phyloP scores from a whole-genome alignment of 1,140 invertebrate species.

The Hyles euphorbiae region DNA sequence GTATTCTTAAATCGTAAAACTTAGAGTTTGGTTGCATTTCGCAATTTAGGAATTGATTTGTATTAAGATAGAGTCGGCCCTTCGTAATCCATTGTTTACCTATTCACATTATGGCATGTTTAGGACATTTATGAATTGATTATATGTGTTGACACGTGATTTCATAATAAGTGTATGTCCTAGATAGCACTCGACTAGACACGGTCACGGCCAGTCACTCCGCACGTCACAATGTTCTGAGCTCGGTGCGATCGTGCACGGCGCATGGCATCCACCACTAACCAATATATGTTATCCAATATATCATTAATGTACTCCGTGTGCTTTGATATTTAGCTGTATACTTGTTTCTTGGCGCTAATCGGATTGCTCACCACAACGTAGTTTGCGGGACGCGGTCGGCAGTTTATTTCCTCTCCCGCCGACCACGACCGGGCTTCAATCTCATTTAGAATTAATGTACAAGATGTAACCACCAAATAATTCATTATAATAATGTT shows the following conservation, averaged over 20 bases:
- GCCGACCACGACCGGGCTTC: conserved; percentile 23
- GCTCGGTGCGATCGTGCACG: no score
- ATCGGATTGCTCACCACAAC: not conserved
- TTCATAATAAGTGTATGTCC: not conserved
- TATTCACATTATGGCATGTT: conserved; percentile 28
- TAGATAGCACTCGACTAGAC: not conserved
- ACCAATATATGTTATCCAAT: not conserved
- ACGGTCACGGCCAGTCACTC: not conserved
- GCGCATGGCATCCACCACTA: no score
- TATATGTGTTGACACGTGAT: not conserved
- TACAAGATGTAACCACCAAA: conserved; percentile 73
- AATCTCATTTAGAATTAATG: conserved; percentile 65
- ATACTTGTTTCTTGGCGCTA: conserved; percentile 21
- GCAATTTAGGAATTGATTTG: conserved; percentile 43
- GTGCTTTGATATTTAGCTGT: conserved; percentile 31
- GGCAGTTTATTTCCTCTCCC: conserved; percentile 2
- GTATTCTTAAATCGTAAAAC: conserved; percentile 26
- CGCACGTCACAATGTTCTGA: no score
- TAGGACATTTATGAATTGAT: not conserved
- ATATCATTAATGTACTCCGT: conserved; percentile 23
- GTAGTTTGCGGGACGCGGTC: not conserved
- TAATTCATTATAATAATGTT: conserved; percentile 61
- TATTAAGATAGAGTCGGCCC: conserved; percentile 34
- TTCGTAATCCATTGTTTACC: conserved; percentile 47
- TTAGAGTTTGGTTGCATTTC: conserved; percentile 38